Evolutionary conservation across 2,888 invertebrate genomes (phyloP), one percentile per base, ranked within the genome.

Genomic region (Aplocera efformata): DNA sequence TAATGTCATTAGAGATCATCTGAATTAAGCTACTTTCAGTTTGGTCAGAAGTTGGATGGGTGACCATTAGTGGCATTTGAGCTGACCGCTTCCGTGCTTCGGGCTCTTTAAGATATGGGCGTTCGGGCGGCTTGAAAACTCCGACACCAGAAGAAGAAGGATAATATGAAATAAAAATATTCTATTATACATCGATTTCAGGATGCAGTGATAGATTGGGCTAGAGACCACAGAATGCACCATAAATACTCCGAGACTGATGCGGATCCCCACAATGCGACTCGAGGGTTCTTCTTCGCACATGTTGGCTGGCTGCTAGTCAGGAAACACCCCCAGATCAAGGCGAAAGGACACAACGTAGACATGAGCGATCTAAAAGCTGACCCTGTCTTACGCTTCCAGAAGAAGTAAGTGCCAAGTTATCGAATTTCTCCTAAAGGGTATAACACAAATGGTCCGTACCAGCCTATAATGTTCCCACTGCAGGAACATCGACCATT

Each of bases 271-370:
- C 97, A 97, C 75, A 97, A 97, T 74, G 95, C 96, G 0, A 94
- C 91, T 0, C 89, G 97, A 30, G 98, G 98, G 1, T 98, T 98
- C 89, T 98, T 98, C 90, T 98, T 98, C 82, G 91, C 98, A 0
- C 98, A 98, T 77, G 90, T 98, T 40, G 98, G 98, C 42, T 98
- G 98, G 98, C 86, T 98, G 45, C 76, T 98, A 42, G 94, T 94
- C 69, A 92, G 92, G 56, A 98, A 98, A 76, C 98, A 98, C 72
- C 96, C 96, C 0, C 94, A 96, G 60, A 96, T 98, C 45, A 94
- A 92, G 62, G 91, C 90, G 33, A 97, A 96, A 69, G 98, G 98
- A 45, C 93, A 94, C 63, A 91, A 92, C 27, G 91, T 98, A 35
- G 97, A 98, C 72, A 66, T 97, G 63, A 93, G 92, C 29, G 98